phyloP scores from a whole-genome alignment of 2,797 vertebrate species.

The Cottoperca gobio region DNA sequence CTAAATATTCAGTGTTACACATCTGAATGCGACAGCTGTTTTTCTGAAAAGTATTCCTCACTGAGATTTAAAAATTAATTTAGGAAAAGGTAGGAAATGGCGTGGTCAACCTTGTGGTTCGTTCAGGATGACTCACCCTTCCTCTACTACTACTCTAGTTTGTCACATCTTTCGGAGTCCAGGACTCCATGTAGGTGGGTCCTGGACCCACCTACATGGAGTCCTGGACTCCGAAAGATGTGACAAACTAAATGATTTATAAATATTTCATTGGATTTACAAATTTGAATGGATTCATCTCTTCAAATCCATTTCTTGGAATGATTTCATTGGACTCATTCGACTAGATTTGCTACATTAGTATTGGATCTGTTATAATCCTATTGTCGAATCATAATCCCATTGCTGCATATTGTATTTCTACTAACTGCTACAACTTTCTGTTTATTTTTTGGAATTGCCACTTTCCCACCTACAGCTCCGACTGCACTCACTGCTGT shows the following conservation, averaged over 20 bases:
- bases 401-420: constrained; percentile 39
- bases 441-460: constrained; percentile 23
- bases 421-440: constrained; percentile 32
- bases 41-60: constrained; percentile 20
- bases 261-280: constrained; percentile 18
- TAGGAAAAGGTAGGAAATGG: neutral
- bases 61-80: constrained; percentile 26
- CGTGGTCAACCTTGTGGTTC: neutral
- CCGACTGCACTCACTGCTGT: neutral
- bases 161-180: too few relatives aligned
- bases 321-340: constrained; percentile 29
- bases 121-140: neutral
- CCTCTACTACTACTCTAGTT: too few relatives aligned
- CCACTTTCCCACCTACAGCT: constrained; percentile 24
- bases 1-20: constrained; percentile 36
- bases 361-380: constrained; percentile 39
- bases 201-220: neutral
- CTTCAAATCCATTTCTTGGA: neutral
- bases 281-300: constrained; percentile 33
- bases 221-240: neutral
- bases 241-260: constrained; percentile 5
- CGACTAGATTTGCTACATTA: constrained; percentile 35
- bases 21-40: constrained; percentile 38
- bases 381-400: constrained; percentile 49
- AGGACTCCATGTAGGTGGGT: too few relatives aligned